Conservation (phyloP, 1,140 invertebrate genomes). For the Drosophila rhopaloa region DNA sequence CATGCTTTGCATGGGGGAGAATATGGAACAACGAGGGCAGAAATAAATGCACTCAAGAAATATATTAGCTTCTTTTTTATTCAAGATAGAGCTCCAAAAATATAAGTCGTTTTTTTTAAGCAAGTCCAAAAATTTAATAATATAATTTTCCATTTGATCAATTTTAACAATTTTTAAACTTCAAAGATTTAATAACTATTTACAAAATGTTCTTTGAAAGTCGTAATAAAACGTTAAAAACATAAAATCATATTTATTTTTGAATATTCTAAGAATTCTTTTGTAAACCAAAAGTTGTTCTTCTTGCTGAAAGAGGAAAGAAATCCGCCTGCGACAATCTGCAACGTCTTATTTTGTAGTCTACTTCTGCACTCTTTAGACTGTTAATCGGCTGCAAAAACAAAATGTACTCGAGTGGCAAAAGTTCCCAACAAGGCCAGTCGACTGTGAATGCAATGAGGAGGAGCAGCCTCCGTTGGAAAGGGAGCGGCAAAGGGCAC, state of each 20-base stretch:
- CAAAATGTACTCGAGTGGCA: conserved; percentile 73
- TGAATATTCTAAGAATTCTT: no score
- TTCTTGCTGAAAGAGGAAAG: background rate
- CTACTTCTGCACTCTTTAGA: conserved; percentile 34
- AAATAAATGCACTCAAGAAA: conserved; percentile 9
- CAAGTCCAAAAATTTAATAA: no score
- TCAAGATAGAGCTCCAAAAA: background rate
- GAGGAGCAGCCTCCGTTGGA: conserved; percentile 18
- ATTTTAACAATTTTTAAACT: no score
- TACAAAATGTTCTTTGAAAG: no score
- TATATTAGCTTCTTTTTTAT: no score
- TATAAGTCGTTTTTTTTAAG: no score
- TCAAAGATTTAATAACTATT: no score
- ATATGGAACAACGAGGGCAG: background rate
- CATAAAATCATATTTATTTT: no score
- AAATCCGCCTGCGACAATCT: conserved; percentile 7
- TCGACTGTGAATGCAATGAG: conserved; percentile 61
- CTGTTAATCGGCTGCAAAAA: conserved; percentile 76
- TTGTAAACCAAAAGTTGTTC: background rate
- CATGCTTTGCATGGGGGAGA: conserved; percentile 28
- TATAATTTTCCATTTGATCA: no score
- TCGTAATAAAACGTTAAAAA: no score
- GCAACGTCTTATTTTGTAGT: conserved; percentile 54
- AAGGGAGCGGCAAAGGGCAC: conserved; percentile 1
- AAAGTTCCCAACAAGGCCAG: conserved; percentile 50